Evolutionary conservation across 2,113 vertebrate species (phyloP), one percentile per base, ranked within the genome.

Genomic region (Etia nguti): DNA sequence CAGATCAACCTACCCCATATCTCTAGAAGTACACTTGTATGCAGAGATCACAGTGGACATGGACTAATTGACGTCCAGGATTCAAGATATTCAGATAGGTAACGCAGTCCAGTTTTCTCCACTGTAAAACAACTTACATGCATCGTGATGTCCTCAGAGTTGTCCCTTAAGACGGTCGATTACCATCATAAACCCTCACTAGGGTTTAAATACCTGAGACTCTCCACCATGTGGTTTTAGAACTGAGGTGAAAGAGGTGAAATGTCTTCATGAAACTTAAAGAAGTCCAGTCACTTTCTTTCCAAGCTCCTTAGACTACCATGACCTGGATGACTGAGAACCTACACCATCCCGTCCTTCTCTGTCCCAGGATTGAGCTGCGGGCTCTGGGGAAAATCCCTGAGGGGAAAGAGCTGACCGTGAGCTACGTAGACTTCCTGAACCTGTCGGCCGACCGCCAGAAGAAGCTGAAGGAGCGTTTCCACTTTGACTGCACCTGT

Each of bases 391-490:
- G 86, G 81, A 97, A 96, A 80, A 97, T 99, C 83, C 85, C 96
- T 0, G 95, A 96, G 2, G 98, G 97, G 1, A 94, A 97, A 1
- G 99, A 99, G 94, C 95, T 99, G 90, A 99, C 96, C 0, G 96
- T 99, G 59, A 97, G 97, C 90, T 99, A 99, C 0, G 96, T 99
- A 18, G 98, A 99, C 95, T 98, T 98, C 94, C 97, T 99, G 38
- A 97, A 95, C 0, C n/a, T 98, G 92, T 98, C 98, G 0, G 93
- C 96, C 10, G 98, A 99, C 9, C 97, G 99, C 56, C 96, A 93
- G 70, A 94, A 88, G 90, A 95, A 97, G 93, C 95, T 99, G 26
- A 97, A 96, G 96, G 97, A 96, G 80, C 97, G 96, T 77, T 99
- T 98, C 88, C 97, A 97, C 92, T 99, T 99, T 0, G 96, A 98